A percentile compares a stretch with the other conserved stretches of the same genome.
phyloP scores from a whole-genome alignment of 2,888 invertebrate genomes.

The Hymenopus coronatus region DNA sequence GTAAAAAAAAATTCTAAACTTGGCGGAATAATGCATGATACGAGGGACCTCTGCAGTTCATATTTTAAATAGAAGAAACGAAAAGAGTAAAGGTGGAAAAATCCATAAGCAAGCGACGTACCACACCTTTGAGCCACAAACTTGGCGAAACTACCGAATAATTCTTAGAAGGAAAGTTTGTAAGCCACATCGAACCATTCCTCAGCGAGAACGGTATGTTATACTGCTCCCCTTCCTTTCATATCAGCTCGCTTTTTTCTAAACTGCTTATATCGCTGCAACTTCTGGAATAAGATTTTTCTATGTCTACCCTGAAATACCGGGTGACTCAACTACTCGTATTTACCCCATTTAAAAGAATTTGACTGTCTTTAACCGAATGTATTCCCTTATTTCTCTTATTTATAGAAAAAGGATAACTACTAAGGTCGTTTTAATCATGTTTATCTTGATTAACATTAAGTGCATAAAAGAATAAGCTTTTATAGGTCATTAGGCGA shows the following conservation, averaged over 20 bases:
- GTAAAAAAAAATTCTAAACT: neutral
- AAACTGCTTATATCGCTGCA: neutral
- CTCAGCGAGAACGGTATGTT: neutral
- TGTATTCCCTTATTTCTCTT: no score
- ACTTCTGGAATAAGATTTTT: neutral
- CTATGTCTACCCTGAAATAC: neutral
- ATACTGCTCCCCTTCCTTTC: neutral
- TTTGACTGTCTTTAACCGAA: no score
- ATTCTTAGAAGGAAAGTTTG: neutral
- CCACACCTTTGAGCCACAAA: neutral
- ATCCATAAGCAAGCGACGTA: neutral
- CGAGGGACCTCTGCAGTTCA: neutral
- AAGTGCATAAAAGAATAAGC: no score
- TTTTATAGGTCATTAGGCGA: no score
- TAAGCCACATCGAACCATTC: neutral
- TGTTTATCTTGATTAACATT: no score
- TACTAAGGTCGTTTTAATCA: no score
- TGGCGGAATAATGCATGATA: neutral
- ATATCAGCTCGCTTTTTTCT: neutral
- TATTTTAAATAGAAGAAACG: neutral
- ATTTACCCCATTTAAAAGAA: no score
- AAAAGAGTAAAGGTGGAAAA: neutral
- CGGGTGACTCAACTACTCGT: no score
- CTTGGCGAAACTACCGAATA: neutral
- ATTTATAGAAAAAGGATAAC: no score